Evolutionary conservation across 2,113 vertebrate genomes (phyloP).

Genomic region (Trichomycterus rosablanca): DNA sequence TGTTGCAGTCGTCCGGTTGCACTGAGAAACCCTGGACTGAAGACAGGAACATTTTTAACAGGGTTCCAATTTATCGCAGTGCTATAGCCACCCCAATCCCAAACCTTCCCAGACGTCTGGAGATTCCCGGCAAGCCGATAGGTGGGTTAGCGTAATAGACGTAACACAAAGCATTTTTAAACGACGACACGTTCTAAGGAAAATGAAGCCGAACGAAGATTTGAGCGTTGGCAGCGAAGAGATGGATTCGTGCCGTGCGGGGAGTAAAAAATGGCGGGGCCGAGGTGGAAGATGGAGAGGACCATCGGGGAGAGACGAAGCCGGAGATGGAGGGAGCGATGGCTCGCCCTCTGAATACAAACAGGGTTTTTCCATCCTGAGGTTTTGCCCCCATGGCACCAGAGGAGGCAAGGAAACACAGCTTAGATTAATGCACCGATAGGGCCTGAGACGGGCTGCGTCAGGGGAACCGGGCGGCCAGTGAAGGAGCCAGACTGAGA

Average conservation of each 20-base stretch:
- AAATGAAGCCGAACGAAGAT: no score
- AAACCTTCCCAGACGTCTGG: no score
- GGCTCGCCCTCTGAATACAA: conserved; percentile 39
- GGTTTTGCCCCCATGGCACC: conserved; percentile 47
- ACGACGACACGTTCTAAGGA: no score
- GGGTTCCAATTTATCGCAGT: no score
- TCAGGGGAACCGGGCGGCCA: conserved; percentile 15
- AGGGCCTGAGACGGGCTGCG: conserved; percentile 25
- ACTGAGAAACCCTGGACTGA: no score
- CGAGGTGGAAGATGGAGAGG: conserved; percentile 2
- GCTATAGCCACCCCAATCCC: no score
- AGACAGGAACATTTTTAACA: no score
- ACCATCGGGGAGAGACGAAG: neutral
- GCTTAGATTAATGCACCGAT: conserved; percentile 48
- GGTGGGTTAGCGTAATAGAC: no score
- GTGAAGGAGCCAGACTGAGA: neutral
- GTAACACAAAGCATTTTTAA: no score
- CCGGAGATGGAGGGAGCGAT: conserved; percentile 22
- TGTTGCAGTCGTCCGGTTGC: no score
- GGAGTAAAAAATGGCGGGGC: conserved; percentile 10
- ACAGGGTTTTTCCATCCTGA: conserved; percentile 41
- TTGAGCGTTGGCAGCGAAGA: neutral
- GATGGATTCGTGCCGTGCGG: neutral
- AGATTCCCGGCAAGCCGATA: no score
- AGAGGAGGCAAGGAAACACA: conserved; percentile 42